phyloP scores from a whole-genome alignment of 1,140 invertebrate species.

The Drosophila carrolli region DNA sequence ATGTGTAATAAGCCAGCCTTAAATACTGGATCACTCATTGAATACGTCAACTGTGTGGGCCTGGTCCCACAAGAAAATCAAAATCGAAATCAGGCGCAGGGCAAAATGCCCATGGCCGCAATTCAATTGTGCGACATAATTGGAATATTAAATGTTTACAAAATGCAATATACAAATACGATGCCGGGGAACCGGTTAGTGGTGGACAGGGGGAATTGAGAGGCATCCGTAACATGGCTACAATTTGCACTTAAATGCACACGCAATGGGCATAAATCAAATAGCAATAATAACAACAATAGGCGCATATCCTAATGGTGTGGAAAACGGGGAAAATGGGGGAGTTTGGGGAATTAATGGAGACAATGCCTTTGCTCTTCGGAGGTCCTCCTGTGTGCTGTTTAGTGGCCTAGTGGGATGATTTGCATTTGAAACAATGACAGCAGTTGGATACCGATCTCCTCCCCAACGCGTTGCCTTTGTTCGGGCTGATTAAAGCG shows the following conservation, averaged over 20 bases:
- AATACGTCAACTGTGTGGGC: slow-evolving; percentile 3
- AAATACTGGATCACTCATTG: slow-evolving; percentile 5
- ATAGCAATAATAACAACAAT: slow-evolving; percentile 55
- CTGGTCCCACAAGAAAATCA: slow-evolving; percentile 28
- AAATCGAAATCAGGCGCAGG: slow-evolving; percentile 24
- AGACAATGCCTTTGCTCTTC: slow-evolving; percentile 29
- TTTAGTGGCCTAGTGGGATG: slow-evolving; percentile 66
- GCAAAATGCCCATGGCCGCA: slow-evolving; percentile 58
- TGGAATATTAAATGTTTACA: slow-evolving; percentile 82
- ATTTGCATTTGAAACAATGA: slow-evolving; percentile 77
- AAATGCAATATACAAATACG: slow-evolving; percentile 75
- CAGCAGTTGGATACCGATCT: slow-evolving; percentile 43
- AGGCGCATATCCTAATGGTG: background rate
- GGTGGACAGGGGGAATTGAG: background rate
- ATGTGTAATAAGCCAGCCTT: background rate
- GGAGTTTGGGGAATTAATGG: slow-evolving; percentile 12
- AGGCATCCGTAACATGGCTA: slow-evolving; percentile 40
- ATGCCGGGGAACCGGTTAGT: background rate
- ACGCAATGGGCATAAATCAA: slow-evolving; percentile 75
- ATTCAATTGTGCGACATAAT: slow-evolving; percentile 79
- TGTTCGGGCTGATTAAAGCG: slow-evolving; percentile 36
- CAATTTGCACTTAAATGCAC: slow-evolving; percentile 80
- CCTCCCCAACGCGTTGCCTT: background rate
- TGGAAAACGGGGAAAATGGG: background rate
- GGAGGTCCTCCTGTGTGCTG: slow-evolving; percentile 32